These are phyloP conservation scores for Myotis vivesi DNA, from an alignment of 2,797 vertebrate genomes.

Conservation along the genomic window DNA sequence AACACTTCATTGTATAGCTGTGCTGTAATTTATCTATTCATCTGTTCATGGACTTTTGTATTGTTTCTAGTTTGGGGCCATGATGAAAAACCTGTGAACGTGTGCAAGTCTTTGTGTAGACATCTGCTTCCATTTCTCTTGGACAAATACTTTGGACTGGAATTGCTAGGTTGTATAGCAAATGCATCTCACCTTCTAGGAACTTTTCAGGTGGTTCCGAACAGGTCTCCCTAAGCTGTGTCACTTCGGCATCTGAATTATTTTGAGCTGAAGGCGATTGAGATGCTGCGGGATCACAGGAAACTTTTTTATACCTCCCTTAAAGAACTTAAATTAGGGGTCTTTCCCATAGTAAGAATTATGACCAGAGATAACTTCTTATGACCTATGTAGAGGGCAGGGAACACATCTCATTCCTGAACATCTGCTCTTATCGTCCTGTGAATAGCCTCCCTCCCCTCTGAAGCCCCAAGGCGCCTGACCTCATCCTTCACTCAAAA, in stretches of 20 bases:
- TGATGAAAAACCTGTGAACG: background rate
- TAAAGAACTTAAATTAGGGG: background rate
- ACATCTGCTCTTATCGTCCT: background rate
- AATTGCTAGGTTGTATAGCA: background rate
- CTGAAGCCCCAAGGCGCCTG: background rate
- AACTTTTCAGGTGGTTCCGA: background rate
- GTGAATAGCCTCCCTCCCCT: too few relatives aligned
- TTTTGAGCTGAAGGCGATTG: background rate
- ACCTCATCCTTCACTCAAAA: background rate
- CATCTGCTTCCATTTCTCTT: background rate
- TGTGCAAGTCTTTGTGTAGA: background rate
- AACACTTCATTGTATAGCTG: background rate
- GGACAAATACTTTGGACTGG: background rate
- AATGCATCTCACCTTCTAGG: background rate
- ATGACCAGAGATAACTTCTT: background rate
- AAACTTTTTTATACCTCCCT: background rate
- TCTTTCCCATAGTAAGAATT: background rate
- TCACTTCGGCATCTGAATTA: background rate
- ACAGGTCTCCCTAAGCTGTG: background rate
- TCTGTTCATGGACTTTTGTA: background rate
- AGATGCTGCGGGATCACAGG: background rate
- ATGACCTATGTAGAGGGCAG: background rate
- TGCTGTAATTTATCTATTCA: background rate
- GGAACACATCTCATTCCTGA: background rate
- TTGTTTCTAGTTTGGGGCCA: background rate